Evolutionary conservation across 2,888 invertebrate species (phyloP).

Genomic region (Cantharis nigra): DNA sequence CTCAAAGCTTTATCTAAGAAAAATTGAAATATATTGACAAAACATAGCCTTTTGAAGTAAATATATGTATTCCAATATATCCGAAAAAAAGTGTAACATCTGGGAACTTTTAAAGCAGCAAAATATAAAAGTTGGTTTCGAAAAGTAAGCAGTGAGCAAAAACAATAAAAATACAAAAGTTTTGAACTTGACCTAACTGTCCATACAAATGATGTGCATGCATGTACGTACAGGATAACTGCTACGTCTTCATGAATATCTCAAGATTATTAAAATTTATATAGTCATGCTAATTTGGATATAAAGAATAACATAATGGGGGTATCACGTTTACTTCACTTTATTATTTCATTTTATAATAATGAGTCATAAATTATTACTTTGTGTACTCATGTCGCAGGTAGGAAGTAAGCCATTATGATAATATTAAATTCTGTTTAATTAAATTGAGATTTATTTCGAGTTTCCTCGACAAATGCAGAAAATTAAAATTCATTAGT

Average conservation of each 20-base stretch:
- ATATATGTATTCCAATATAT: neutral
- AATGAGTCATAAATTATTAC: neutral
- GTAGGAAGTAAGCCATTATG: neutral
- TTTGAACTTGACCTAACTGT: neutral
- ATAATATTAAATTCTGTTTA: neutral
- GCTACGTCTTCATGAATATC: neutral
- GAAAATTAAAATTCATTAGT: neutral
- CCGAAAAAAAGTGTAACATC: neutral
- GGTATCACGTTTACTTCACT: neutral
- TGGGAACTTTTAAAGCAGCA: neutral
- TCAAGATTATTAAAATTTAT: neutral
- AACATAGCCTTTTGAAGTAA: neutral
- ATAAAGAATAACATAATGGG: neutral
- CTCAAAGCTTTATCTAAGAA: neutral
- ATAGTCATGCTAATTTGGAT: constrained; percentile 4
- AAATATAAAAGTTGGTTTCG: neutral
- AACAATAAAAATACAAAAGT: neutral
- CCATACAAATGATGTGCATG: neutral
- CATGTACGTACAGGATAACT: neutral
- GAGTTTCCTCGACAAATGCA: neutral
- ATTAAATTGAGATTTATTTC: neutral
- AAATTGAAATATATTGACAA: neutral
- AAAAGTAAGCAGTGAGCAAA: neutral
- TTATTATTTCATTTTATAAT: neutral
- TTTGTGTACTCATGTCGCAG: neutral